Evolutionary conservation across 1,140 invertebrate species (phyloP).

Genomic region (Drosophila pruinosa): DNA sequence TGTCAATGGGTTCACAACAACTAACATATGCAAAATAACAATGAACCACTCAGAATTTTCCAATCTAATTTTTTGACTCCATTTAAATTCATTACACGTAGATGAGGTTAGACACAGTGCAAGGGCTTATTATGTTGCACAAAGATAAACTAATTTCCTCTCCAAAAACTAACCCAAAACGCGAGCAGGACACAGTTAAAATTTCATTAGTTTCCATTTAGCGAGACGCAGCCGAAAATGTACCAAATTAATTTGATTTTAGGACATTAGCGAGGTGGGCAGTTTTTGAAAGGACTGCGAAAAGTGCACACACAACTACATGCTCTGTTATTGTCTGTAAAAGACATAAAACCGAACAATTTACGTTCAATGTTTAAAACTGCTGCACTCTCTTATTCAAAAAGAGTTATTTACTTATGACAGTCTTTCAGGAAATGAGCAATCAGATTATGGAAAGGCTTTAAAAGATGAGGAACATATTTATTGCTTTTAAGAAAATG

Average conservation of each 20-base stretch:
- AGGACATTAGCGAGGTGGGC: background rate
- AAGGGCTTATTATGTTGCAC: background rate
- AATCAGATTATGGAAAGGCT: too few species aligned
- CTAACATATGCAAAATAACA: background rate
- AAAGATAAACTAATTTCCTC: background rate
- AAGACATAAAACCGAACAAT: too few species aligned
- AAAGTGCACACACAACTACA: background rate
- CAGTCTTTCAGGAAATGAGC: too few species aligned
- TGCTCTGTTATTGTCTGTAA: background rate
- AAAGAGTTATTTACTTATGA: too few species aligned
- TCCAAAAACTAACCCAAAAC: background rate
- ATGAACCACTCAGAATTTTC: background rate
- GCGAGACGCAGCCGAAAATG: background rate
- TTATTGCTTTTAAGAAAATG: background rate
- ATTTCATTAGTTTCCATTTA: conserved; percentile 1
- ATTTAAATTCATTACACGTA: background rate
- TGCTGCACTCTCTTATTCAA: too few species aligned
- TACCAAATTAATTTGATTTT: conserved; percentile 7
- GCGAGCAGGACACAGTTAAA: background rate
- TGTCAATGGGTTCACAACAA: conserved; percentile 15
- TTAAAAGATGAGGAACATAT: too few species aligned
- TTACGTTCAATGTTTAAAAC: too few species aligned
- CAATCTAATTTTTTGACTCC: background rate
- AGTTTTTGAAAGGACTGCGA: background rate
- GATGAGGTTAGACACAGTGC: background rate